phyloP scores from a whole-genome alignment of 2,888 invertebrate genomes.

The Eugnorisma glareosa region DNA sequence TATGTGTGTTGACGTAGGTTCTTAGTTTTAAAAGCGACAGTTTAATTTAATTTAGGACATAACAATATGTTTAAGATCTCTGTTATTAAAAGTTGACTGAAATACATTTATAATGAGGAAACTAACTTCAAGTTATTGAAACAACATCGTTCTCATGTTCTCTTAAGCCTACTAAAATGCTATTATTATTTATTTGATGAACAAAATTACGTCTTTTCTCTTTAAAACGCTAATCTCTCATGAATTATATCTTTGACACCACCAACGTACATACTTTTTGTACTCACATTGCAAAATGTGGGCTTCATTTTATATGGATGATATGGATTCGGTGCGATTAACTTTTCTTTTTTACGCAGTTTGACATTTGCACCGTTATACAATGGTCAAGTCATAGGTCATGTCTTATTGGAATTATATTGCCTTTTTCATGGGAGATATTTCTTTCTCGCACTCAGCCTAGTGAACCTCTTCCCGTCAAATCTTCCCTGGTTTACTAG shows the following conservation, averaged over 20 bases:
- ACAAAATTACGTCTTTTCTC: not conserved
- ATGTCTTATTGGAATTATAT: not conserved
- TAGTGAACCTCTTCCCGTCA: not conserved
- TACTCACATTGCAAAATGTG: conserved; percentile 77
- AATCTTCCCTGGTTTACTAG: not conserved
- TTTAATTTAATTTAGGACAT: not conserved
- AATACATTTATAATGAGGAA: not conserved
- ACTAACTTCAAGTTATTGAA: not conserved
- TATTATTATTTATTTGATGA: not conserved
- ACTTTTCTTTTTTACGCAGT: conserved; percentile 70
- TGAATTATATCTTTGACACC: conserved; percentile 52
- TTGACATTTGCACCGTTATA: conserved; percentile 49
- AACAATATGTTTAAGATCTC: not conserved
- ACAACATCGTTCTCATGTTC: not conserved
- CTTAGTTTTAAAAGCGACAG: not conserved
- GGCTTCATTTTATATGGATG: conserved; percentile 67
- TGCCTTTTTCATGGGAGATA: not conserved
- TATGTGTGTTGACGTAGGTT: not conserved
- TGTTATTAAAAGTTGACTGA: not conserved
- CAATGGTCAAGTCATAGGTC: conserved; percentile 13
- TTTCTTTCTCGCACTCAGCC: not conserved
- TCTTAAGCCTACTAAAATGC: not conserved
- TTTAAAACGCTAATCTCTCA: conserved; percentile 14
- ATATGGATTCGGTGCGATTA: conserved; percentile 77
- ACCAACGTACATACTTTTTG: conserved; percentile 65